Base-by-base conservation (phyloP, 2,797 vertebrate genomes). In the Steatocranus sp. region DNA sequence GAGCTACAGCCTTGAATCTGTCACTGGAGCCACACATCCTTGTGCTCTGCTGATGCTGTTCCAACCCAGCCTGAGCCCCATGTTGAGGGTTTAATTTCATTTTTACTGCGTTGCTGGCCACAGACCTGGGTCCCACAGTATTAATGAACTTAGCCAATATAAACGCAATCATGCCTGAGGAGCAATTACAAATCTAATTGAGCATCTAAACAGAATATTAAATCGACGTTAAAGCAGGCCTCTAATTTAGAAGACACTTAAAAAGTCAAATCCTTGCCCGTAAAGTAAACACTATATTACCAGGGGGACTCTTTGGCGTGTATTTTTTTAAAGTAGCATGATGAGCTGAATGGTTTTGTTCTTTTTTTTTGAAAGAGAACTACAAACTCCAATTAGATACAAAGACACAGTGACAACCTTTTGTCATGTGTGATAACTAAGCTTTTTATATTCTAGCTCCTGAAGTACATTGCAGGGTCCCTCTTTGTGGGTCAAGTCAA, bases 141-240 rank as follows among this genome's bases (percentile, higher is more conserved):
- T 95, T 96, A 95, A 95, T 95, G 94, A 95, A 94, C 92, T 90
- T 91, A 89, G 86, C 92, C 91, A 93, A 93, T 93, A 94, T 91
- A 94, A 94, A 94, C 32, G 87, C 92, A 95, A 95, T 94, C 93
- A 95, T 92, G 92, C 94, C 92, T 88, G 90, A 95, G 93, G 94
- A 95, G 93, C 91, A 93, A 94, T 95, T 95, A 95, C 92, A 93
- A 95, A 94, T 95, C 91, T 94, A 95, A 94, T 94, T 94, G 93
- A 95, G 93, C 94, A 94, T 94, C 95, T 94, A 94, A 94, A 95
- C 93, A 92, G 92, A 95, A 94, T 95, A 95, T 95, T 94, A 95
- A 94, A 94, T 92, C 83, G 80, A 85, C 51, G 76, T 93, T 93
- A 95, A 95, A 94, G 81, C 81, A 83, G 86, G 87, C 87, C 86